Evolutionary conservation across 1,140 invertebrate genomes (phyloP), one percentile per base, ranked within the genome.

Genomic region (Cydia splendana): DNA sequence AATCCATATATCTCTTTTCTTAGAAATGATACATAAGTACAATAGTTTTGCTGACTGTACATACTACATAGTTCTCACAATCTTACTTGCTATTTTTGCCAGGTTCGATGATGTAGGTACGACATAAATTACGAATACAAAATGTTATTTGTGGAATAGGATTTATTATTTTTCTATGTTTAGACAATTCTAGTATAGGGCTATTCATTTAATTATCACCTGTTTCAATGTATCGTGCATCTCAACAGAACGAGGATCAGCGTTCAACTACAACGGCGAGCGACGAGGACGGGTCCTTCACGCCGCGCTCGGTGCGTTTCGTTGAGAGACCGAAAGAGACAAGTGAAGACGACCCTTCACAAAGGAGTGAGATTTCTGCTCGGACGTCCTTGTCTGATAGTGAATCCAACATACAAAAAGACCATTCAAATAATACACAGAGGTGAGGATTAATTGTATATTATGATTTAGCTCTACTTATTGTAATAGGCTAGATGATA

Each of bases 271-370:
- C 89, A 5, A 88, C 86, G 0, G 86, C 88, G 0, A 91, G 94
- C 12, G 94, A 94, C 77, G 94, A 94, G 57, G 94, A 94, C 76
- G 89, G 88, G 0, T 90, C 88, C 2, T 88, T 88, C 15, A 91
- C 88, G 6, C 90, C 87, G 5, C 87, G 94, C 28, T 94, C 94
- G 0, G 94, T 95, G 2, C 88, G 94, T 9, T 95, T 95, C 78
- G 91, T 93, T 28, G 94, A 94, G 65, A 82, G 87, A 69, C 62
- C 85, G 0, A 87, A 83, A 28, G 89, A 91, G 2, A 42, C 74
- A 0, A 78, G 76, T 9, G 88, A 87, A 6, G 87, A 89, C 38
- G 82, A 84, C 15, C 42, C 65, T 10, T 38, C 74, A 2, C 78
- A 77, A 5, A 86, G 87, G 34, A 79, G 62, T 1, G 83, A 87